Evolutionary conservation across 2,888 invertebrate species (phyloP).

Genomic region (Cheilosia vernalis): DNA sequence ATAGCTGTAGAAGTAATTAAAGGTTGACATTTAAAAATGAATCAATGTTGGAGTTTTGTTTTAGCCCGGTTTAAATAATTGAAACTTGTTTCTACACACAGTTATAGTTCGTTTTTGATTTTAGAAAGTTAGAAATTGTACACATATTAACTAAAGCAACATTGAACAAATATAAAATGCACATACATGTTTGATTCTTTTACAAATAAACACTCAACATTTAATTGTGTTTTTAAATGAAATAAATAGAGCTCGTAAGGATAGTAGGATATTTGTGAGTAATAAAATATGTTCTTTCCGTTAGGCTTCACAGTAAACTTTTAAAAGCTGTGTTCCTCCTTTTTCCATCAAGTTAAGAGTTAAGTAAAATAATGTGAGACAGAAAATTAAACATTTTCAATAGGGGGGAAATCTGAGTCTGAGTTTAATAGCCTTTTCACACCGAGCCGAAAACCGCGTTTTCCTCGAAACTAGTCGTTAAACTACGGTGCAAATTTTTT

Average conservation of each 20-base stretch:
- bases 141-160: conserved; percentile 44
- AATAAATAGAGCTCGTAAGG: not conserved
- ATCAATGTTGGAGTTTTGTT: not conserved
- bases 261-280: too few species aligned
- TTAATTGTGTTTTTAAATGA: not conserved
- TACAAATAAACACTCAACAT: not conserved
- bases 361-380: not conserved
- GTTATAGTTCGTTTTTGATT: conserved; percentile 13
- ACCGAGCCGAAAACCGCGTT: too few species aligned
- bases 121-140: conserved; percentile 25
- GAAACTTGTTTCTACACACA: conserved; percentile 53
- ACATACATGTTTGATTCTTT: conserved; percentile 54
- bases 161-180: conserved; percentile 48
- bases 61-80: conserved; percentile 18
- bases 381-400: not conserved
- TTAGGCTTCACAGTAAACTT: too few species aligned
- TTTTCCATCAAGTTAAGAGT: too few species aligned
- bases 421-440: too few species aligned
- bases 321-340: too few species aligned
- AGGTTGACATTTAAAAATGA: not conserved
- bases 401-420: too few species aligned
- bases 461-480: too few species aligned
- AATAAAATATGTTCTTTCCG: too few species aligned
- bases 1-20: conserved; percentile 87
- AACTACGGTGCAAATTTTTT: too few species aligned